phyloP scores from a whole-genome alignment of 2,797 vertebrate genomes.

The Discoglossus pictus region DNA sequence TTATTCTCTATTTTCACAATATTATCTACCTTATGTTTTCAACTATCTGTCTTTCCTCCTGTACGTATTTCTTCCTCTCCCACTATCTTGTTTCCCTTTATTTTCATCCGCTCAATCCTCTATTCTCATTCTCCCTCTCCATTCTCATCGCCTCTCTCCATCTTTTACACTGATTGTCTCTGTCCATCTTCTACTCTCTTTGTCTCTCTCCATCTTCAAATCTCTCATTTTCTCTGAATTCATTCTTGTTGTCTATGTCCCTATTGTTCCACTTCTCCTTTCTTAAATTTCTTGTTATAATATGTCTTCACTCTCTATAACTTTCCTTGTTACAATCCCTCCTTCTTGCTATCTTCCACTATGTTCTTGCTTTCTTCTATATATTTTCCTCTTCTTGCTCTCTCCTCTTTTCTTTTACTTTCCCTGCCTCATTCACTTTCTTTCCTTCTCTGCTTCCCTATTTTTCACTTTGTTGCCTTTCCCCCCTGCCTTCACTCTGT shows the following conservation, averaged over 20 bases:
- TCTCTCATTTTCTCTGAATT: too few relatives aligned
- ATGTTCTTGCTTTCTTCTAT: not conserved
- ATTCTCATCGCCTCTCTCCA: too few relatives aligned
- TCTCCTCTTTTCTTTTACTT: not conserved
- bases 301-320: not conserved
- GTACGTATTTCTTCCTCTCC: not conserved
- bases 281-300: too few relatives aligned
- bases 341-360: too few relatives aligned
- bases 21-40: too few relatives aligned
- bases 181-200: constrained; percentile 21
- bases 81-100: not conserved
- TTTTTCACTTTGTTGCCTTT: not conserved
- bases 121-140: too few relatives aligned
- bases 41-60: too few relatives aligned
- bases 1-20: too few relatives aligned
- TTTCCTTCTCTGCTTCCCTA: not conserved
- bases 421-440: not conserved
- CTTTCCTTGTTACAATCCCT: not conserved
- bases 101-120: not conserved
- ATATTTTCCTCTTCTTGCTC: not conserved
- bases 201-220: constrained; percentile 1
- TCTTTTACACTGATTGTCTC: not conserved
- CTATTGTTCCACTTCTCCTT: too few relatives aligned
- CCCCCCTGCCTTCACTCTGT: constrained; percentile 20
- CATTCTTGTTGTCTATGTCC: too few relatives aligned